A percentile compares a stretch with the other conserved stretches of the same genome.
Conservation (phyloP, 2,888 invertebrate genomes). For the Gisinianus flammeolus region DNA sequence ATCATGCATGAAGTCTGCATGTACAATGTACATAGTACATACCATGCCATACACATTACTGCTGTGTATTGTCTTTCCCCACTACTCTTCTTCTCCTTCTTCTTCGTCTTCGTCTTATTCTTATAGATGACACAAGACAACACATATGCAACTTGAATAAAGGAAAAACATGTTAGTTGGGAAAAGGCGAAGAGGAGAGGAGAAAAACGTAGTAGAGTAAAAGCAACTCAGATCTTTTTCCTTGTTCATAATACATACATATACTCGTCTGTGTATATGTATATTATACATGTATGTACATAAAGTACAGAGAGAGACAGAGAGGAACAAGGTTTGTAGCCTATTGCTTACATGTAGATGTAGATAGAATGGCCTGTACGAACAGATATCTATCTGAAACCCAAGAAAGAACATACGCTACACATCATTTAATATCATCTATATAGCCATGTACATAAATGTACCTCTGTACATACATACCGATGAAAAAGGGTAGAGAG, state of each 20-base stretch:
- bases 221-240: not conserved
- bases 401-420: not conserved
- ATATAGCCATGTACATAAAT: not conserved
- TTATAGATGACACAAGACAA: conserved; percentile 5
- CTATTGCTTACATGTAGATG: not conserved
- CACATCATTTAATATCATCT: not conserved
- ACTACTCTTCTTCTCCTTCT: not conserved
- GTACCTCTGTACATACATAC: not conserved
- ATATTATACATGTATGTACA: no score
- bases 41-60: not conserved
- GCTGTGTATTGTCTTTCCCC: not conserved
- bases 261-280: not conserved
- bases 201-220: not conserved
- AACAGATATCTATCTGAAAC: not conserved
- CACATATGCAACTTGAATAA: not conserved
- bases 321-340: not conserved
- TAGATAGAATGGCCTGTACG: not conserved
- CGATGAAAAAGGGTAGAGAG: not conserved
- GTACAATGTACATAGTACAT: not conserved
- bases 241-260: not conserved
- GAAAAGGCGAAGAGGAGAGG: not conserved
- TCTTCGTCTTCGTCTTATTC: not conserved
- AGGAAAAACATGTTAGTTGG: not conserved
- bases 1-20: no score
- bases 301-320: no score